Percentiles rank a stretch among this genome's conserved stretches.
Evolutionary conservation across 2,888 invertebrate species (phyloP).

Genomic region (Bellardia bayeri): DNA sequence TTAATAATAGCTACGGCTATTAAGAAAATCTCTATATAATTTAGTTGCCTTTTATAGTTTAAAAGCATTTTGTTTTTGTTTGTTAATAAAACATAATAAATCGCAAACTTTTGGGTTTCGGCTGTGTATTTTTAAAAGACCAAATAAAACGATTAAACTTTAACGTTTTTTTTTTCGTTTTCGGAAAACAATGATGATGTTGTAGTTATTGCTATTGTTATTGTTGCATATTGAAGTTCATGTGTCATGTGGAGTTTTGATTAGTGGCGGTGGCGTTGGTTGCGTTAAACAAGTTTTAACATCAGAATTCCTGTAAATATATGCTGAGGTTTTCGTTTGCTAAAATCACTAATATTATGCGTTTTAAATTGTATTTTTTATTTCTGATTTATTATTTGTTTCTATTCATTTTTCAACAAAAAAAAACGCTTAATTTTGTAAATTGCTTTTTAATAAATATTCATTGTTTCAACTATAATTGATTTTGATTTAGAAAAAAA

Average conservation of each 20-base stretch:
- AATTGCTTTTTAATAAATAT: slow-evolving; percentile 37
- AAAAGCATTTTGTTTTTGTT: slow-evolving; percentile 31
- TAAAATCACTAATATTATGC: slow-evolving; percentile 50
- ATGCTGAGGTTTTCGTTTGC: background rate
- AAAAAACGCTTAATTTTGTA: background rate
- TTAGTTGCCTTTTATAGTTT: slow-evolving; percentile 69
- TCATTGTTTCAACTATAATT: slow-evolving; percentile 35
- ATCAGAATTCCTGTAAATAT: slow-evolving; percentile 9
- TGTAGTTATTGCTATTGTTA: slow-evolving; percentile 26
- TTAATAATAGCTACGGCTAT: slow-evolving; percentile 56
- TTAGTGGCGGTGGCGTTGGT: slow-evolving; percentile 69
- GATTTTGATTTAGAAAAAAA: background rate
- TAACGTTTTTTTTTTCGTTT: slow-evolving; percentile 35
- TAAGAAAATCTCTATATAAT: slow-evolving; percentile 64
- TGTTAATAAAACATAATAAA: background rate
- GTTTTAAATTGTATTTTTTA: slow-evolving; percentile 39
- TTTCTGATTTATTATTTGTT: slow-evolving; percentile 23
- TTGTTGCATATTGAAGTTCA: slow-evolving; percentile 67
- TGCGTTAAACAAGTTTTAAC: slow-evolving; percentile 66
- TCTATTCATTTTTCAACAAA: background rate
- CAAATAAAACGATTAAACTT: slow-evolving; percentile 65
- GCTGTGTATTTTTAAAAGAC: slow-evolving; percentile 43
- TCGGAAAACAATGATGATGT: slow-evolving; percentile 32
- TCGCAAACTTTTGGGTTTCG: background rate
- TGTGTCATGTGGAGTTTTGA: slow-evolving; percentile 72